Evolutionary conservation across 2,888 invertebrate species (phyloP).

Genomic region (Eristalis pertinax): DNA sequence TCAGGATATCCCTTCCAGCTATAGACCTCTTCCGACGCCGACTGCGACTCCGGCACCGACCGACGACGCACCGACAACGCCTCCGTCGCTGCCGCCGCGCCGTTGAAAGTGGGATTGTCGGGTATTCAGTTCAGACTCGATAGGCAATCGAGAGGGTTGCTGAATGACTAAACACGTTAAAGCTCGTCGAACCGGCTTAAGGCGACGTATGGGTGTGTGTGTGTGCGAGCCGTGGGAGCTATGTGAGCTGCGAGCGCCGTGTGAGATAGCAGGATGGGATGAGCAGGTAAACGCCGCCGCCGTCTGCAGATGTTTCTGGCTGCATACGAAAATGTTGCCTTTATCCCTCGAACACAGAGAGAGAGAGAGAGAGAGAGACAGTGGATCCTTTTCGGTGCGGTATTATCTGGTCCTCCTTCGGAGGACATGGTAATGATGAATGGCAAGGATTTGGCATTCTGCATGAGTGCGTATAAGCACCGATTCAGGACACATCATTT

Average conservation of each 20-base stretch:
- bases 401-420: slow-evolving; percentile 50
- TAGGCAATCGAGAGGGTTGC: slow-evolving; percentile 48
- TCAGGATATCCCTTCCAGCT: slow-evolving; percentile 67
- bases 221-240: not conserved
- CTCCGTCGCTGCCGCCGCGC: too few species aligned
- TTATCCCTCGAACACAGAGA: slow-evolving; percentile 25
- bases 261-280: not conserved
- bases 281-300: slow-evolving; percentile 6
- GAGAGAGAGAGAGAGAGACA: not conserved
- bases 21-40: slow-evolving; percentile 38
- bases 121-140: not conserved
- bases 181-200: slow-evolving; percentile 61
- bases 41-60: not conserved
- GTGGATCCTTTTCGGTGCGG: slow-evolving; percentile 41
- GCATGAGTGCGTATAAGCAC: slow-evolving; percentile 69
- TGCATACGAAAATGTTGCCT: slow-evolving; percentile 27
- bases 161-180: slow-evolving; percentile 56
- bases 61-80: too few species aligned
- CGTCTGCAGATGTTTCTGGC: slow-evolving; percentile 40
- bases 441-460: slow-evolving; percentile 69
- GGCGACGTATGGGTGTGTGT: not conserved
- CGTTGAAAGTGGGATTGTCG: not conserved
- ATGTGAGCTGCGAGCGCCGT: too few species aligned
- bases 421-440: slow-evolving; percentile 65
- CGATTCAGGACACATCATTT: slow-evolving; percentile 69